phyloP scores from a whole-genome alignment of 2,888 invertebrate genomes.

The Ormia ochracea region DNA sequence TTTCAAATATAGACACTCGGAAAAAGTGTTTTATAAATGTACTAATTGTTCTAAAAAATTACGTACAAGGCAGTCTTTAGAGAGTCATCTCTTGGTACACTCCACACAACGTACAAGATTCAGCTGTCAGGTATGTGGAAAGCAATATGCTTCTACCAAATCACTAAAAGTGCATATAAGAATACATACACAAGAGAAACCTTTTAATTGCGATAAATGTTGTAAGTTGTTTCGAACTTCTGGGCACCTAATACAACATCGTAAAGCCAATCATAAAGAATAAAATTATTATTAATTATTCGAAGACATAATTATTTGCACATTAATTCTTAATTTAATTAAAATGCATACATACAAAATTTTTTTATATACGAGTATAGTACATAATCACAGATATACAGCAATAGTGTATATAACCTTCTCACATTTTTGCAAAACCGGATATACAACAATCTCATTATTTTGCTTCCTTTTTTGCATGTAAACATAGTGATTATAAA shows the following conservation, averaged over 20 bases:
- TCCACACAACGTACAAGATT: conserved; percentile 54
- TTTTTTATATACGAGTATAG: no score
- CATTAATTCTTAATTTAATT: not conserved
- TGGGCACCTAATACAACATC: conserved; percentile 69
- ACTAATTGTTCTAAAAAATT: conserved; percentile 64
- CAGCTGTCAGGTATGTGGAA: conserved; percentile 68
- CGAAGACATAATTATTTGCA: not conserved
- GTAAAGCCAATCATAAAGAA: conserved; percentile 46
- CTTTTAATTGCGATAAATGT: conserved; percentile 69
- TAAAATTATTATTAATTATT: not conserved
- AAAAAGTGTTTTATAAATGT: conserved; percentile 66
- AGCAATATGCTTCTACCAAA: conserved; percentile 66
- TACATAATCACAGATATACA: no score
- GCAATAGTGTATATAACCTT: no score
- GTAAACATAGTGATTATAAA: no score
- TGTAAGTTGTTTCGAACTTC: conserved; percentile 69
- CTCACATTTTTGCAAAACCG: no score
- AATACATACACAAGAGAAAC: conserved; percentile 70
- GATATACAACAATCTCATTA: no score
- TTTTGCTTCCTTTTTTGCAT: no score
- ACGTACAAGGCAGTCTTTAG: conserved; percentile 65
- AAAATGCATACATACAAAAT: not conserved
- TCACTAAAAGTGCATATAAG: conserved; percentile 69
- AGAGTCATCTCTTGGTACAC: conserved; percentile 65
- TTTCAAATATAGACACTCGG: conserved; percentile 61